Conservation (phyloP, 2,888 invertebrate genomes). For the Leptopilina syphax region DNA sequence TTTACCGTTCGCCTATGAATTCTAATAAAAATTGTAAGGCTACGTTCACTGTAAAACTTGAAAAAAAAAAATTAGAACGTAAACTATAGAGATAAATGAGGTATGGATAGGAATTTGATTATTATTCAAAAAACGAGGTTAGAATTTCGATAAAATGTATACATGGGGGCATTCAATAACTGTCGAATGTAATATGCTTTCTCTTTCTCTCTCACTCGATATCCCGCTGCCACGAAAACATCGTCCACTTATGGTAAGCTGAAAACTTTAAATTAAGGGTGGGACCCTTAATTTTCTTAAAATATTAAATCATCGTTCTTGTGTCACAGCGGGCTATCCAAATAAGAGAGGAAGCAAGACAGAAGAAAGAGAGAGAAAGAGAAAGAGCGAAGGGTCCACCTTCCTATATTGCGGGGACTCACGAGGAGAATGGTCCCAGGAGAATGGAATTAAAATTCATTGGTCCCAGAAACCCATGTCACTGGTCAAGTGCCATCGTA, state of each 20-base stretch:
- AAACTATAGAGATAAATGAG: not conserved
- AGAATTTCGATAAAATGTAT: conserved; percentile 38
- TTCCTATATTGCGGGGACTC: conserved; percentile 42
- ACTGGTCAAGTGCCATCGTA: conserved; percentile 75
- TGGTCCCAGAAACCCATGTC: conserved; percentile 75
- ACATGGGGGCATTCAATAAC: conserved; percentile 61
- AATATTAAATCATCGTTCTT: conserved; percentile 76
- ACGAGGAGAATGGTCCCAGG: conserved; percentile 60
- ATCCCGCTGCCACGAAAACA: conserved; percentile 71
- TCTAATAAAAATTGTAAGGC: too few relatives aligned
- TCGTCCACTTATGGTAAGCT: conserved; percentile 64
- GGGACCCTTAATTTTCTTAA: conserved; percentile 74
- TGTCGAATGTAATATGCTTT: conserved; percentile 69
- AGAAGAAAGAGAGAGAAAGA: not conserved
- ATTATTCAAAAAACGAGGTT: conserved; percentile 17
- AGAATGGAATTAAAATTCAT: conserved; percentile 75
- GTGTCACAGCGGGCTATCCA: conserved; percentile 74
- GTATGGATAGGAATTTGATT: conserved; percentile 12
- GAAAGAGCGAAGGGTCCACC: conserved; percentile 50
- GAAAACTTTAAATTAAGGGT: conserved; percentile 70
- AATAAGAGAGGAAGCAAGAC: not conserved
- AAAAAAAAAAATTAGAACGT: too few relatives aligned
- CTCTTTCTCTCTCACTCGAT: conserved; percentile 53
- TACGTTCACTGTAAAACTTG: too few relatives aligned
- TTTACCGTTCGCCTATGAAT: too few relatives aligned